phyloP scores from a whole-genome alignment of 1,140 invertebrate genomes.

The Cherax quadricarinatus region DNA sequence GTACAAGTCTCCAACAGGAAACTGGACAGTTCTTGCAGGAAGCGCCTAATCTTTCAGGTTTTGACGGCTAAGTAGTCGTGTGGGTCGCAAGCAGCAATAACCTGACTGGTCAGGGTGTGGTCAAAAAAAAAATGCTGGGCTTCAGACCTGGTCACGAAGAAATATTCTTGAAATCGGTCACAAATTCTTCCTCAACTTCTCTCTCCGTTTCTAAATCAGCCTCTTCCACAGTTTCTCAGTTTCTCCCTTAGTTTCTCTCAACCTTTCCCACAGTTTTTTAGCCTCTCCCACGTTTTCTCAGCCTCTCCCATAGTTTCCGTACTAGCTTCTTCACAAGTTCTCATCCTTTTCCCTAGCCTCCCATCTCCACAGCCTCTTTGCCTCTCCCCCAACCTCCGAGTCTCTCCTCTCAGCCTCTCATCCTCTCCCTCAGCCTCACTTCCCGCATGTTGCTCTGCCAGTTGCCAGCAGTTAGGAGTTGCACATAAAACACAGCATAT shows the following conservation, averaged over 20 bases:
- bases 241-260: not conserved
- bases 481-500: slow-evolving; percentile 46
- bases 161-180: no score
- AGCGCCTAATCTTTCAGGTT: no score
- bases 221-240: not conserved
- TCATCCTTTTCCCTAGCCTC: not conserved
- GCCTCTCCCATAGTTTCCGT: no score
- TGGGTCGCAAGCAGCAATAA: no score
- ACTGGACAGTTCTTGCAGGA: no score
- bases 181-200: not conserved
- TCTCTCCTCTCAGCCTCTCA: no score
- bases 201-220: not conserved
- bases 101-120: no score
- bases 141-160: no score
- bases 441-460: slow-evolving; percentile 2
- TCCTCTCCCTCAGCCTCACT: not conserved
- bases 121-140: no score
- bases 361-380: not conserved
- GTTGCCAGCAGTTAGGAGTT: not conserved
- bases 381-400: not conserved
- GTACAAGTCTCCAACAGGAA: no score
- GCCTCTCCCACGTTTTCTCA: not conserved
- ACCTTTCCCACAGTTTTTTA: not conserved
- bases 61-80: no score
- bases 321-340: not conserved